phyloP scores from a whole-genome alignment of 2,888 invertebrate genomes.

The Stenchaetothrips biformis region DNA sequence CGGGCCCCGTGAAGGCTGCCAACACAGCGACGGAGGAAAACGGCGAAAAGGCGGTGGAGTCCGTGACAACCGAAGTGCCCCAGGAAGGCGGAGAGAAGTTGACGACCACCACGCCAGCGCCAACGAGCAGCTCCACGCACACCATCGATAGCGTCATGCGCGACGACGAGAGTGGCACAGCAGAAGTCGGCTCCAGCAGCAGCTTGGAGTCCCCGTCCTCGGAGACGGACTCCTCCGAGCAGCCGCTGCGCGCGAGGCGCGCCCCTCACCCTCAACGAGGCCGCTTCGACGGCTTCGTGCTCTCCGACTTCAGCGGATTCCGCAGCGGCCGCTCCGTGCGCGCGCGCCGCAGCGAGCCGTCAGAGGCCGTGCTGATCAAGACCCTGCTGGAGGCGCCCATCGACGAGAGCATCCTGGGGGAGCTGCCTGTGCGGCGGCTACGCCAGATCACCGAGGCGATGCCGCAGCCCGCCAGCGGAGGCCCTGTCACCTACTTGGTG shows the following conservation, averaged over 20 bases:
- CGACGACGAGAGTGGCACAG: neutral
- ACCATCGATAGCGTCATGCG: neutral
- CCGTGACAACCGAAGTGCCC: too few species aligned
- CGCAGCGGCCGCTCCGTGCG: neutral
- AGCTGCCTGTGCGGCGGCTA: neutral
- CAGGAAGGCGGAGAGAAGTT: neutral
- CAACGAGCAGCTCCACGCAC: neutral
- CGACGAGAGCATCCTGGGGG: slow-evolving; percentile 2
- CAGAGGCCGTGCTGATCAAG: neutral
- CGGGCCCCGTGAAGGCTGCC: too few species aligned
- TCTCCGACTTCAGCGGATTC: neutral
- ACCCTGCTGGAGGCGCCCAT: neutral
- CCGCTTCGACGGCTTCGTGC: slow-evolving; percentile 16
- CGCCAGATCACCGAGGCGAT: neutral
- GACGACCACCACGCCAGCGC: neutral
- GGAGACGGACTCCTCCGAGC: neutral
- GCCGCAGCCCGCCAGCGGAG: neutral
- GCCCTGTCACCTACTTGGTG: neutral
- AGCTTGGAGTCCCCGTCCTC: neutral
- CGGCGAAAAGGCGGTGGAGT: too few species aligned
- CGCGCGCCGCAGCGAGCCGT: neutral
- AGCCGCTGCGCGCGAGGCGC: neutral
- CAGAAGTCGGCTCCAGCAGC: neutral
- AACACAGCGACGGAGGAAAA: too few species aligned
- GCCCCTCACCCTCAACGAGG: neutral